These are phyloP conservation scores for Zenarchopterus dispar DNA, from an alignment of 2,797 vertebrate species.

Conservation along the genomic window DNA sequence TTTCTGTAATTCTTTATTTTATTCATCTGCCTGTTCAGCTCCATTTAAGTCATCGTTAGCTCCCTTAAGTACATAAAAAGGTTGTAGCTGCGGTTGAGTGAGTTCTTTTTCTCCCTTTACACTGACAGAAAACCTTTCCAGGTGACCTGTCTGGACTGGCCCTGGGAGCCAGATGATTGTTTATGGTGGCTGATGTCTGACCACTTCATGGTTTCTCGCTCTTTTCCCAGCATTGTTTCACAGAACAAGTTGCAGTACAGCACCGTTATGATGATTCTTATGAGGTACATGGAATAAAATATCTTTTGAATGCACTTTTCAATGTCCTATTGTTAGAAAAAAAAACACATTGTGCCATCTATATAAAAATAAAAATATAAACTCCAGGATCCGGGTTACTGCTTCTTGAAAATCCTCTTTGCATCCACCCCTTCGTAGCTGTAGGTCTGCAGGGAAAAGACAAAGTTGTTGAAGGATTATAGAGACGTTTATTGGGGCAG, in stretches of 20 bases:
- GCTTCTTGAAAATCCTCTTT: slow-evolving; percentile 91
- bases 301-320: slow-evolving; percentile 8
- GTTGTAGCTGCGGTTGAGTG: not conserved
- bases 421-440: slow-evolving; percentile 90
- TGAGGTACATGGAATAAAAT: slow-evolving; percentile 39
- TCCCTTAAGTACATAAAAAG: not conserved
- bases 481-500: not conserved
- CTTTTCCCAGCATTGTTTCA: not conserved
- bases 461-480: not conserved
- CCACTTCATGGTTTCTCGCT: not conserved
- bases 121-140: not conserved
- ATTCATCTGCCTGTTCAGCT: not conserved
- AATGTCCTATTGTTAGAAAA: slow-evolving; percentile 25
- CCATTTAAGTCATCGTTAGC: not conserved
- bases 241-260: not conserved
- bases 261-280: not conserved
- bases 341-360: slow-evolving; percentile 3
- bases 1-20: not conserved
- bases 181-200: not conserved
- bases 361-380: slow-evolving; percentile 45
- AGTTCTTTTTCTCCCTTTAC: slow-evolving; percentile 4
- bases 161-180: not conserved
- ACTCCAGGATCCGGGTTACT: slow-evolving; percentile 64
- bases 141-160: not conserved
- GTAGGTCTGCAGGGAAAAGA: slow-evolving; percentile 82